Conservation (phyloP, 1,140 invertebrate species). For the Melitaea cinxia region DNA sequence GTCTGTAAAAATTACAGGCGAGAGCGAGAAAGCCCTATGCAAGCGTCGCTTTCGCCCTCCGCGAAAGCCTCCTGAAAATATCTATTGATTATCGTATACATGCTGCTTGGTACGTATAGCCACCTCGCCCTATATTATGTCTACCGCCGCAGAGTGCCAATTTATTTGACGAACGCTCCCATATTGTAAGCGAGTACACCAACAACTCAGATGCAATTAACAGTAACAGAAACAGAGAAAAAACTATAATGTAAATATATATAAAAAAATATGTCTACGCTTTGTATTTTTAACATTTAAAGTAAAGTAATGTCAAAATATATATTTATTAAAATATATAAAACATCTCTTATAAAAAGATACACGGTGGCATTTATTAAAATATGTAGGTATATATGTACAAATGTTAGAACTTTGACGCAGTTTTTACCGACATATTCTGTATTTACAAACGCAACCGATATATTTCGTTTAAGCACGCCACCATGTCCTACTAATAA, state of each 20-base stretch:
- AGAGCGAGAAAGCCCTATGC: slow-evolving; percentile 66
- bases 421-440: background rate
- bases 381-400: background rate
- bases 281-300: no score
- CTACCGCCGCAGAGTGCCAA: slow-evolving; percentile 69
- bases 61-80: slow-evolving; percentile 81
- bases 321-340: no score
- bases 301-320: no score
- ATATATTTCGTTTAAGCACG: slow-evolving; percentile 4
- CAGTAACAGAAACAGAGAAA: slow-evolving; percentile 8
- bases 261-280: no score
- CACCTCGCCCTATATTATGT: slow-evolving; percentile 73
- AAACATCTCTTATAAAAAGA: no score
- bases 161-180: slow-evolving; percentile 75
- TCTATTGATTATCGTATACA: slow-evolving; percentile 81
- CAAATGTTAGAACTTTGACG: background rate
- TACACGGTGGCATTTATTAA: background rate
- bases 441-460: background rate
- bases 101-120: slow-evolving; percentile 69
- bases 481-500: slow-evolving; percentile 11
- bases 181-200: slow-evolving; percentile 42
- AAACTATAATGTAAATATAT: no score
- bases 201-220: slow-evolving; percentile 30
- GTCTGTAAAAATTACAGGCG: slow-evolving; percentile 67
- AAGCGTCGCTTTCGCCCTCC: slow-evolving; percentile 63